These are phyloP conservation scores for Rhadina sibilatrix DNA, from an alignment of 2,113 vertebrate species.

Conservation along the genomic window DNA sequence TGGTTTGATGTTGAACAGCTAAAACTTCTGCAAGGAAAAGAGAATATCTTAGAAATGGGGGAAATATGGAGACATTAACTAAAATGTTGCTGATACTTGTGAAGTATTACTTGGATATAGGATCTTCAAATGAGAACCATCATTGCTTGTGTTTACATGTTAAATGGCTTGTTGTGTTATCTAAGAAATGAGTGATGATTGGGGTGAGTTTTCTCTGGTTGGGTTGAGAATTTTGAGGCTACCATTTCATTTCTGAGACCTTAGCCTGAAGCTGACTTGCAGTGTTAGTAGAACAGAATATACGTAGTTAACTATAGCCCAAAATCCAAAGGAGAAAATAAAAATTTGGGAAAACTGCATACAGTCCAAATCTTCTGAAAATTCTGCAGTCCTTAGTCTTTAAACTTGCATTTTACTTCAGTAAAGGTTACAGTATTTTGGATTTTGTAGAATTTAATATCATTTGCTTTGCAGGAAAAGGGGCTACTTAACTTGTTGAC, in stretches of 20 bases:
- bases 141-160: slow-evolving; percentile 57
- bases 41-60: not conserved
- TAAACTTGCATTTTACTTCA: not conserved
- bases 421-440: not conserved
- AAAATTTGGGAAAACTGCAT: not conserved
- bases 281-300: slow-evolving; percentile 11
- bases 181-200: not conserved
- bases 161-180: not conserved
- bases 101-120: slow-evolving; percentile 34
- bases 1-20: not conserved
- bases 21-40: not conserved
- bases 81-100: slow-evolving; percentile 44
- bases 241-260: not conserved
- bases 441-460: not conserved
- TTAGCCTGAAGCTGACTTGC: not conserved
- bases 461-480: not conserved
- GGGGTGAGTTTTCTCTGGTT: not conserved
- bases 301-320: not conserved
- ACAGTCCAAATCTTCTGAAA: not conserved
- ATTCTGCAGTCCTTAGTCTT: not conserved
- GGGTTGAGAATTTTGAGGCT: not conserved
- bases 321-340: slow-evolving; percentile 8
- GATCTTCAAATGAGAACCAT: not conserved
- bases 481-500: not conserved
- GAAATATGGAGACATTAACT: not conserved